Percentiles rank a stretch among this genome's conserved stretches.
phyloP scores from a whole-genome alignment of 2,888 invertebrate genomes.

The Lydus trimaculatus region DNA sequence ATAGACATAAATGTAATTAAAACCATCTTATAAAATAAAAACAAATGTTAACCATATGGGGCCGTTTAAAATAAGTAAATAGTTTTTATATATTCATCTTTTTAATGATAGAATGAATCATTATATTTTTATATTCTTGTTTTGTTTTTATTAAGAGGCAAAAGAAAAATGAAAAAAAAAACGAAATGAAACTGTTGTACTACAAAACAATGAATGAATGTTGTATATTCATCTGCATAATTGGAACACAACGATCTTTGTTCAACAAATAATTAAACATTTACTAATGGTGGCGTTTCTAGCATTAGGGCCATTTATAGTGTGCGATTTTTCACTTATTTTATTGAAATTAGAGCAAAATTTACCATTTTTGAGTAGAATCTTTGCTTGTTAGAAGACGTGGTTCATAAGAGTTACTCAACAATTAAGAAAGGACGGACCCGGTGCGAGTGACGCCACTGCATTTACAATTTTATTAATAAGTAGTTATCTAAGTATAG shows the following conservation, averaged over 20 bases:
- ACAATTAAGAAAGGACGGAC: too few species aligned
- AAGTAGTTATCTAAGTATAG: too few species aligned
- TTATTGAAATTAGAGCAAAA: too few species aligned
- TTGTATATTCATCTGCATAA: neutral
- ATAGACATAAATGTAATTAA: neutral
- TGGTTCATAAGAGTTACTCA: too few species aligned
- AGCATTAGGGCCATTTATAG: too few species aligned
- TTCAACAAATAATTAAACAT: neutral
- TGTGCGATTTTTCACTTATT: too few species aligned
- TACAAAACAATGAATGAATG: neutral
- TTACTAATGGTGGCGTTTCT: too few species aligned
- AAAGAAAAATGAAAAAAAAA: neutral
- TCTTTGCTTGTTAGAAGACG: too few species aligned
- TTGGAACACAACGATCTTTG: neutral
- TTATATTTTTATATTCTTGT: neutral
- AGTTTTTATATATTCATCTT: neutral
- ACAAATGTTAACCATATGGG: constrained; percentile 33
- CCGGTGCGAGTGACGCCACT: too few species aligned
- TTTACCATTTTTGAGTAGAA: too few species aligned
- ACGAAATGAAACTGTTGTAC: too few species aligned
- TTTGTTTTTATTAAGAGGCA: neutral
- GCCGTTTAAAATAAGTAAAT: neutral
- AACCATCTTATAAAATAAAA: constrained; percentile 24
- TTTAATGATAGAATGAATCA: neutral
- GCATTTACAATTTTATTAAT: constrained; percentile 2